A percentile compares a stretch with the other conserved stretches of the same genome.
phyloP scores from a whole-genome alignment of 2,113 vertebrate genomes.

The Lycaon pictus region DNA sequence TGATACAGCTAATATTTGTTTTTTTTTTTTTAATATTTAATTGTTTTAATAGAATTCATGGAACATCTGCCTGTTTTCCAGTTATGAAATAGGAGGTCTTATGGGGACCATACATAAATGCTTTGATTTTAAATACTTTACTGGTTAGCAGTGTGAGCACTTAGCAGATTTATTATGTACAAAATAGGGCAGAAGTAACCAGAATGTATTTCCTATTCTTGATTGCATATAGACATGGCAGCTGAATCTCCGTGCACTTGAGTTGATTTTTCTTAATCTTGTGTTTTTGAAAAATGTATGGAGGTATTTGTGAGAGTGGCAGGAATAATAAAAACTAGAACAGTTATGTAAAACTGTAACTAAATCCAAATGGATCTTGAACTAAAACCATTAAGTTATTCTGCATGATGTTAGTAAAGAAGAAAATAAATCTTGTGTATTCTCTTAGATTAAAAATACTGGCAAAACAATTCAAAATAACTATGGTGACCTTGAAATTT shows the following conservation, averaged over 20 bases:
- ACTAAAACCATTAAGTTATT: slow-evolving; percentile 48
- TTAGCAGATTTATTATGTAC: background rate
- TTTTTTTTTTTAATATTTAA: background rate
- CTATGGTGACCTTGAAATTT: slow-evolving; percentile 12
- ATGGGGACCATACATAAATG: background rate
- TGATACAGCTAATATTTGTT: background rate
- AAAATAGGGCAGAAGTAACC: slow-evolving; percentile 1
- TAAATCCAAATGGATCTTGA: slow-evolving; percentile 50
- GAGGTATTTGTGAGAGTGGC: slow-evolving; percentile 15
- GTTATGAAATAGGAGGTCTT: background rate
- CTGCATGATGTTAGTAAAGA: slow-evolving; percentile 28
- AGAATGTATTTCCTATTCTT: background rate
- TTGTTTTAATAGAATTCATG: slow-evolving; percentile 48
- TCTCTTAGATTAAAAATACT: slow-evolving; percentile 51
- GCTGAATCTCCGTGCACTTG: background rate
- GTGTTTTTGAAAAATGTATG: slow-evolving; percentile 27
- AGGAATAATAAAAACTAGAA: slow-evolving; percentile 54
- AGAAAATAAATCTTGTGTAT: slow-evolving; percentile 33
- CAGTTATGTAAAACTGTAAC: background rate
- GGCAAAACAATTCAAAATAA: slow-evolving; percentile 16
- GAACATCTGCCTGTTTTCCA: slow-evolving; percentile 17
- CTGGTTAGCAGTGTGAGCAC: background rate
- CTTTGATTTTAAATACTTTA: slow-evolving; percentile 42
- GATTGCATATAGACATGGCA: background rate
- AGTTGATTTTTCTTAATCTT: slow-evolving; percentile 46